A percentile compares a stretch with the other conserved stretches of the same genome.
Conservation (phyloP, 2,113 vertebrate genomes). For the Origma solitaria region DNA sequence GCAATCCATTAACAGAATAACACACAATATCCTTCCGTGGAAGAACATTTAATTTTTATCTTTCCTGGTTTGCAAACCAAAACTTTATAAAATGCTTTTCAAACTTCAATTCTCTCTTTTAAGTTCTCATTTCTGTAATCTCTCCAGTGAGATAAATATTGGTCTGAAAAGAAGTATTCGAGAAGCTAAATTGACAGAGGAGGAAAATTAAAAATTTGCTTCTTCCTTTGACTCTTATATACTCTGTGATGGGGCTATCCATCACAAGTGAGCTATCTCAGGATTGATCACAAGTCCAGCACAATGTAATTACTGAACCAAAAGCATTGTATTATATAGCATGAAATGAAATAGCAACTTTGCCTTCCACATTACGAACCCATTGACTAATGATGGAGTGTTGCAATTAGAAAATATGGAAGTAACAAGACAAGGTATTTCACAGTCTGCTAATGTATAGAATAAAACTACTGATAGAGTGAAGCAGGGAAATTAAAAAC, state of each 20-base stretch:
- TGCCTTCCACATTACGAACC: constrained; percentile 43
- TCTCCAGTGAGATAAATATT: constrained; percentile 36
- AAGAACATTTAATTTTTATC: not conserved
- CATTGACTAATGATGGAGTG: constrained; percentile 64
- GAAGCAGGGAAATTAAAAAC: constrained; percentile 47
- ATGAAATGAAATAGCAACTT: constrained; percentile 63
- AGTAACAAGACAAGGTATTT: constrained; percentile 41
- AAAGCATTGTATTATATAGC: constrained; percentile 54
- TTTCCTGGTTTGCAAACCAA: not conserved
- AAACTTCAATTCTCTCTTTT: not conserved
- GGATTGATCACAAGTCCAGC: constrained; percentile 49
- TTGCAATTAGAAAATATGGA: constrained; percentile 61
- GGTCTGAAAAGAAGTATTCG: constrained; percentile 4
- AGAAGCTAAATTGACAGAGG: constrained; percentile 15
- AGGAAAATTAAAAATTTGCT: constrained; percentile 57
- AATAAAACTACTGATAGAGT: constrained; percentile 35
- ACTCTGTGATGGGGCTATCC: constrained; percentile 35
- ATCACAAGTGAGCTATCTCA: constrained; percentile 62
- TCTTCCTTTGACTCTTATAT: constrained; percentile 11
- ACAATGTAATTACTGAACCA: constrained; percentile 65
- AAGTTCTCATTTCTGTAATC: constrained; percentile 47
- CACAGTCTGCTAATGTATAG: constrained; percentile 3
- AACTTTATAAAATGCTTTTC: constrained; percentile 30
- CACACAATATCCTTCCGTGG: not conserved
- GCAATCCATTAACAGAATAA: constrained; percentile 15